Base-by-base conservation (phyloP, 2,888 invertebrate genomes). In the Chrysolina americana region DNA sequence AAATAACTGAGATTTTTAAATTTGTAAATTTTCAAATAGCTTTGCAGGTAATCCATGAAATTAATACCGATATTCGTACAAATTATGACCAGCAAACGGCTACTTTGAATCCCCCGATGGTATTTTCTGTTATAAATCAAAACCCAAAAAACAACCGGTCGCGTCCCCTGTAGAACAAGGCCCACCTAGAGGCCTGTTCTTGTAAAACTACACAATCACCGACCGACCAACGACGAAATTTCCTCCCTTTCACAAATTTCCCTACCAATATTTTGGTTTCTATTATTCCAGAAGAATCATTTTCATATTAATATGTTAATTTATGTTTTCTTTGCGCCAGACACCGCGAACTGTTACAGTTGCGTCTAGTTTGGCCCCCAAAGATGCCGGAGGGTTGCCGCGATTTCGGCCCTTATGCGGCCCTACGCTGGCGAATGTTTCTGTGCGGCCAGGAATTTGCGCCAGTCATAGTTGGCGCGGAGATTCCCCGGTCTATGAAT, bases 251-350 rank as follows among this genome's bases (percentile, higher is more conserved):
- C 68, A 48, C 62, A 62, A 74, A 70, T 36, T 66, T 68, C 64
- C 65, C 41, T 72, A 70, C 72, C 50, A 63, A 74, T 76, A 79
- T 79, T 79, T 77, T 75, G 77, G 77, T 79, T 77, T 76, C 78
- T 78, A 76, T 78, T 73, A 66, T 73, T 44, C 69, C 69, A 64
- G 41, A 70, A 75, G 81, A 82, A 81, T 81, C 79, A 82, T 81
- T 82, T 82, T 81, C 81, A 80, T 81, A 82, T 82, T 82, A 82
- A 82, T 82, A 82, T 82, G 82, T 44, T 77, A 81, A 82, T 82
- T 75, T 65, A 68, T 76, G 78, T 78, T 78, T 75, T 76, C 75
- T 71, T 79, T 70, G 70, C 41, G 59, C 19, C 62, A 44, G 62
- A 21, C 62, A 65, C 21, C n/a, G 28, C 41, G 41, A 41, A 41